Conservation (phyloP, 2,797 vertebrate species). For the Ptychobarbus kaznakovi region DNA sequence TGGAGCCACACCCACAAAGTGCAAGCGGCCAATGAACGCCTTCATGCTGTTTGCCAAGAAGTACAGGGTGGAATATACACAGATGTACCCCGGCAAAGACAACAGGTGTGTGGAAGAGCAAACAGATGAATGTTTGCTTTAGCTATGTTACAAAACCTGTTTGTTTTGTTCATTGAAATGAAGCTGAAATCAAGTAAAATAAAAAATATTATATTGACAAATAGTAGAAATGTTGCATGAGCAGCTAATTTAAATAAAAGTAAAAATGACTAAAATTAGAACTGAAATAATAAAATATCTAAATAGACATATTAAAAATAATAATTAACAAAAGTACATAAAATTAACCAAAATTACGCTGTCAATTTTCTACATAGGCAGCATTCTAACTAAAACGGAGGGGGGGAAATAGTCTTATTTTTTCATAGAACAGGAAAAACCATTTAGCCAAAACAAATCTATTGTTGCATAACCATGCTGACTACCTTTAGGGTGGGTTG, state of each 20-base stretch:
- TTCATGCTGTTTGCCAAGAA: conserved; percentile 99
- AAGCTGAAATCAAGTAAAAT: neutral
- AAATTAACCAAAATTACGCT: no score
- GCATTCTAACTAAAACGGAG: neutral
- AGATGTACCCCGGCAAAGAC: conserved; percentile 99
- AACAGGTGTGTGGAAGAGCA: conserved; percentile 85
- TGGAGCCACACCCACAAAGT: conserved; percentile 92
- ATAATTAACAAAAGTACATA: no score
- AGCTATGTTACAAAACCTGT: neutral
- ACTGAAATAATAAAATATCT: no score
- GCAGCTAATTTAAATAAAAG: neutral
- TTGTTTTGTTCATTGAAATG: neutral
- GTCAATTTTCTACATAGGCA: neutral
- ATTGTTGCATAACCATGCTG: neutral
- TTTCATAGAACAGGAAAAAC: neutral
- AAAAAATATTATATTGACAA: neutral
- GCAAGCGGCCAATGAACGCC: conserved; percentile 99
- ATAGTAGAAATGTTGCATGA: neutral
- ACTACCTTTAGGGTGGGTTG: neutral
- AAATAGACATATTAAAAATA: no score
- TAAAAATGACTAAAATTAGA: no score
- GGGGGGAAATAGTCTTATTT: no score
- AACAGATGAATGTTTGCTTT: neutral
- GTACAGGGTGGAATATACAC: conserved; percentile 98
- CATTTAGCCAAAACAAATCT: neutral